Base-by-base conservation (phyloP, 2,113 vertebrate genomes). In the Elgaria multicarinata region DNA sequence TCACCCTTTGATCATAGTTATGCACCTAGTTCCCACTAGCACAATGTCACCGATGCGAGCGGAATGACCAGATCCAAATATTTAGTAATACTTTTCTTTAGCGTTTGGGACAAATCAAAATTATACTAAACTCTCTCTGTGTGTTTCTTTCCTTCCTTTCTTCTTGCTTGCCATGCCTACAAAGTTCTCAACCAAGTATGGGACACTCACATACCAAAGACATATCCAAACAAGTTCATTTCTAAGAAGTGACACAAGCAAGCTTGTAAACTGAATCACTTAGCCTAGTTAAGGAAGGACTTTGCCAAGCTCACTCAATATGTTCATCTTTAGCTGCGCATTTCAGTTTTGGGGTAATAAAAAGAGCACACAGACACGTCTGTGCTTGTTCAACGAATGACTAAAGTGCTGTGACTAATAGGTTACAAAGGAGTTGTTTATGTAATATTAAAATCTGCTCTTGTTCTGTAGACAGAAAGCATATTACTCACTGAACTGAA, bases 311-410 rank as follows among this genome's bases (percentile, higher is more conserved):
- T 83, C 22, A 66, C 87, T 86, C 75, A 95, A 87, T 80, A 75
- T n/a, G 79, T 44, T 83, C 1, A 24, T 72, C 66, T 89, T 46
- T 87, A 93, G 42, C 91, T 88, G 81, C 88, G 87, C 85, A 80
- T 87, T 94, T 94, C 92, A 87, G 89, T 7, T 83, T 22, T 67
- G 66, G 86, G 78, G 85, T 67, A 89, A 91, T 87, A 93, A 92
- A 93, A 92, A 93, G 92, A 85, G 39, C 55, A 75, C 75, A 90
- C 89, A 84, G 88, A 89, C 31, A 50, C 0, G 64, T 66, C 93
- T 92, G 92, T 76, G 82, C 88, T 89, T 69, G 62, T 69, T 85
- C 58, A 55, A 55, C 18, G 62, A 74, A 42, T 44, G 82, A 89
- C 62, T 55, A 85, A 77, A 89, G 82, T 85, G 72, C 58, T 67